Evolutionary conservation across 2,113 vertebrate genomes (phyloP).

Genomic region (Serinus canaria): DNA sequence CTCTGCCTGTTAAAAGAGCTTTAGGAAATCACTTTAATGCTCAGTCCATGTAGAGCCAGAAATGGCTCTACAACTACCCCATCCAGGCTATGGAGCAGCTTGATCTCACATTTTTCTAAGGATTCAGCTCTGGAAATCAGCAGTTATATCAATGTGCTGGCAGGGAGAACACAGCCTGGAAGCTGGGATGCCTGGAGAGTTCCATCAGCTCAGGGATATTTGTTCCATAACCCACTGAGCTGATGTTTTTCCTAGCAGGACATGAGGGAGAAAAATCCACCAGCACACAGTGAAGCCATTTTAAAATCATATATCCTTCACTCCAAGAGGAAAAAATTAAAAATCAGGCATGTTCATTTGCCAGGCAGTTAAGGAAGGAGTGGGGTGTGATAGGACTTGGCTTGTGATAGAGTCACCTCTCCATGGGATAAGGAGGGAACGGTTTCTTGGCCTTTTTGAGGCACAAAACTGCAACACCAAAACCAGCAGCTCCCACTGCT

Average conservation of each 20-base stretch:
- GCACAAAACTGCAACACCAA: background rate
- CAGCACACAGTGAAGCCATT: background rate
- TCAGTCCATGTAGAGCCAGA: background rate
- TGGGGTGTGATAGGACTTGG: background rate
- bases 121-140: background rate
- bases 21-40: background rate
- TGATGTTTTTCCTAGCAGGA: background rate
- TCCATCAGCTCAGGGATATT: background rate
- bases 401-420: background rate
- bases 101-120: background rate
- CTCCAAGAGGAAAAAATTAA: background rate
- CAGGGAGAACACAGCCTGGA: background rate
- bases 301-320: background rate
- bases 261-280: background rate
- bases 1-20: background rate
- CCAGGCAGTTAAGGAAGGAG: background rate
- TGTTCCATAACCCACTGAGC: background rate
- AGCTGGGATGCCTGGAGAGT: background rate
- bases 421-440: rapidly evolving
- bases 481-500: background rate
- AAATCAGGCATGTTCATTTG: background rate
- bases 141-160: background rate
- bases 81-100: background rate
- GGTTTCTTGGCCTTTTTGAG: background rate
- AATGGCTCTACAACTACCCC: background rate